Conservation (phyloP, 1,140 invertebrate genomes). For the Tachypleus tridentatus region DNA sequence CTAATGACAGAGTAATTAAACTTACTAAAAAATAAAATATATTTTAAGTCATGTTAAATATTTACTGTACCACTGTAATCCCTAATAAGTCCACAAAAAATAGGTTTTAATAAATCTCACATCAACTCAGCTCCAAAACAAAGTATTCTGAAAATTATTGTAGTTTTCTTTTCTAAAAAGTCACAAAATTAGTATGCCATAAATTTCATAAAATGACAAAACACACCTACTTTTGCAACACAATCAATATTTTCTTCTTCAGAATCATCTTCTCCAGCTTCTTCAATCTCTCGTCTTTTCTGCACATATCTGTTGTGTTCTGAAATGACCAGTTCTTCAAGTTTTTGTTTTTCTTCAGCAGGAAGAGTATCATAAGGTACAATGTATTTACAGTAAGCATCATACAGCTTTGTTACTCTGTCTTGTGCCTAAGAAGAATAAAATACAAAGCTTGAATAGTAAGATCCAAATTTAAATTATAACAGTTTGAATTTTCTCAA, state of each 20-base stretch:
- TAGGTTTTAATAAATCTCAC: too few species aligned
- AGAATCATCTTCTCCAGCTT: slow-evolving; percentile 36
- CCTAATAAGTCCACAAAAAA: too few species aligned
- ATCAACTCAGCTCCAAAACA: too few species aligned
- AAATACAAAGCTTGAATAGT: background rate
- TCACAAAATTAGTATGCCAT: too few species aligned
- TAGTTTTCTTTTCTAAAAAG: too few species aligned
- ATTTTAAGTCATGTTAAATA: too few species aligned
- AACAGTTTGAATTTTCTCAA: background rate
- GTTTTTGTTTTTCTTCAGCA: slow-evolving; percentile 58
- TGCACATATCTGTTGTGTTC: slow-evolving; percentile 31
- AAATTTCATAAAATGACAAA: too few species aligned
- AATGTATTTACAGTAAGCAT: slow-evolving; percentile 86
- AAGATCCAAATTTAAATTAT: background rate
- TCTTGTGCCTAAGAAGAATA: slow-evolving; percentile 49
- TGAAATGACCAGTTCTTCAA: slow-evolving; percentile 47
- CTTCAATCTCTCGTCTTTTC: slow-evolving; percentile 28
- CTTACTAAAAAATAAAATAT: too few species aligned
- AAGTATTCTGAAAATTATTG: too few species aligned
- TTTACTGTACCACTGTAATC: too few species aligned
- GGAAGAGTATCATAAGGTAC: slow-evolving; percentile 79
- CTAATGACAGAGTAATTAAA: too few species aligned
- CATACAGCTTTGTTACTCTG: slow-evolving; percentile 69
- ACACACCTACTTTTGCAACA: slow-evolving; percentile 51
- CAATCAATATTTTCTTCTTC: slow-evolving; percentile 36